A percentile compares a stretch with the other conserved stretches of the same genome.
Conservation (phyloP, 2,113 vertebrate species). For the Dipodomys spectabilis region DNA sequence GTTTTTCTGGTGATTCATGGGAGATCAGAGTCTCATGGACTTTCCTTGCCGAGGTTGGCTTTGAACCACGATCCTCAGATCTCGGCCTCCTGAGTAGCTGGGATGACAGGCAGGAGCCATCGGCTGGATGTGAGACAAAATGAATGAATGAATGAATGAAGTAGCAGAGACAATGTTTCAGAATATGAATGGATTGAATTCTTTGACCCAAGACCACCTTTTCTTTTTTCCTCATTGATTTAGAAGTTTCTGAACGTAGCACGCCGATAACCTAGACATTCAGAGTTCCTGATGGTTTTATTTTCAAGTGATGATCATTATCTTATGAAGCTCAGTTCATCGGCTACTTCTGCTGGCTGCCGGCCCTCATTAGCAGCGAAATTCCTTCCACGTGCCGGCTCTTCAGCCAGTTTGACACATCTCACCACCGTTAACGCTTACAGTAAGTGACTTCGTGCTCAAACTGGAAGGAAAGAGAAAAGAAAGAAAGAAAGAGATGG, state of each 20-base stretch:
- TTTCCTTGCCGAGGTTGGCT: too few relatives aligned
- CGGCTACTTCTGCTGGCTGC: not conserved
- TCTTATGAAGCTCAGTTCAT: not conserved
- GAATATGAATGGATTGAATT: slow-evolving; percentile 27
- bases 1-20: too few relatives aligned
- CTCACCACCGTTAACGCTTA: not conserved
- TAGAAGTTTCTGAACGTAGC: slow-evolving; percentile 39
- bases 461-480: not conserved
- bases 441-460: not conserved
- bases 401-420: slow-evolving; percentile 21
- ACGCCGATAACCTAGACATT: not conserved
- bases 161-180: slow-evolving; percentile 31
- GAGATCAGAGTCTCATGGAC: too few relatives aligned
- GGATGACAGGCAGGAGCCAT: too few relatives aligned
- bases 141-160: too few relatives aligned
- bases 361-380: not conserved
- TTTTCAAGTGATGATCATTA: not conserved
- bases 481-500: not conserved
- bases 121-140: too few relatives aligned
- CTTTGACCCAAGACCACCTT: not conserved
- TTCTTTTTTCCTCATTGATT: not conserved
- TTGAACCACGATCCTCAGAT: too few relatives aligned
- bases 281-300: not conserved
- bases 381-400: slow-evolving; percentile 36
- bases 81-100: too few relatives aligned